Evolutionary conservation across 1,140 invertebrate genomes (phyloP).

Genomic region (Macrostomum lignano): DNA sequence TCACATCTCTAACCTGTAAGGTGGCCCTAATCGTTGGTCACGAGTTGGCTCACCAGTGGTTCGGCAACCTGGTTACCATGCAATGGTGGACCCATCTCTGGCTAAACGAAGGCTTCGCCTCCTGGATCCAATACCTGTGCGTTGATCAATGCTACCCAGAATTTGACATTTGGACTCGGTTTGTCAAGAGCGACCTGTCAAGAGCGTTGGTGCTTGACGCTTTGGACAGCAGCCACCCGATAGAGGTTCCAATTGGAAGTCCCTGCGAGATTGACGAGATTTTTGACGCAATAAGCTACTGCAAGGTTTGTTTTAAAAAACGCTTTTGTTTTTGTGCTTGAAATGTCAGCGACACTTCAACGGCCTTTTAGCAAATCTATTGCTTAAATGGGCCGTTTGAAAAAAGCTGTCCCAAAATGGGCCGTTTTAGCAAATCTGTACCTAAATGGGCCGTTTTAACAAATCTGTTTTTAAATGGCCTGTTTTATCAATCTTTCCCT

Average conservation of each 20-base stretch:
- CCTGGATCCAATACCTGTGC: constrained; percentile 52
- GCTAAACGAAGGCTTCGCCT: constrained; percentile 67
- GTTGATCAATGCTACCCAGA: constrained; percentile 25
- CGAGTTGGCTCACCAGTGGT: constrained; percentile 46
- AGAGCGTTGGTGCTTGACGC: constrained; percentile 50
- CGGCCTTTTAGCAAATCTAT: too few relatives aligned
- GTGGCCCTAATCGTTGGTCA: constrained; percentile 40
- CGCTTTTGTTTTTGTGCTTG: too few relatives aligned
- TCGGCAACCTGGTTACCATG: constrained; percentile 39
- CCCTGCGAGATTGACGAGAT: constrained; percentile 27
- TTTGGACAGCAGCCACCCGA: constrained; percentile 53
- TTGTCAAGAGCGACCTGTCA: constrained; percentile 36
- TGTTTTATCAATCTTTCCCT: too few relatives aligned
- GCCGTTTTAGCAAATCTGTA: too few relatives aligned
- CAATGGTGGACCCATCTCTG: constrained; percentile 72
- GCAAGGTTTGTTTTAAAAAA: constrained; percentile 27
- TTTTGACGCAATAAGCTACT: constrained; percentile 31
- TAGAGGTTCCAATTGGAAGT: constrained; percentile 42
- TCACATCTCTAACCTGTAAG: too few relatives aligned
- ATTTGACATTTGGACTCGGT: constrained; percentile 27
- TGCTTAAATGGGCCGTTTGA: too few relatives aligned
- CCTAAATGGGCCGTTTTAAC: too few relatives aligned
- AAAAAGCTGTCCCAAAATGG: too few relatives aligned
- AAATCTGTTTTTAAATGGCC: too few relatives aligned
- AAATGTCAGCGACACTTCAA: too few relatives aligned